These are phyloP conservation scores for Brassicogethes aeneus DNA, from an alignment of 2,888 invertebrate genomes.

Conservation along the genomic window DNA sequence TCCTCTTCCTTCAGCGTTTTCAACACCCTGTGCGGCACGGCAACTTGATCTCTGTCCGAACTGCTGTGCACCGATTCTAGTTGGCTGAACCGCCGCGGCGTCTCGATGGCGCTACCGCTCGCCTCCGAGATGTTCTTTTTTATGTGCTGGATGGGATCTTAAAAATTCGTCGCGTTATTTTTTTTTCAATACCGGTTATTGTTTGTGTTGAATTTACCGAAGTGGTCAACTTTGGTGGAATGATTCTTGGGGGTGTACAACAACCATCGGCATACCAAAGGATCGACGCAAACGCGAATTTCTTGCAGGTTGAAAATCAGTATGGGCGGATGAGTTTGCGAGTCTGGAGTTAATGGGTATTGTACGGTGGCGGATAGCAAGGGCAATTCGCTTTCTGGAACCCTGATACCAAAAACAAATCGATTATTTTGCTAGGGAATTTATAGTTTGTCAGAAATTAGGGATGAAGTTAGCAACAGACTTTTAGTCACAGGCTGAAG, in stretches of 20 bases:
- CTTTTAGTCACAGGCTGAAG: too few species aligned
- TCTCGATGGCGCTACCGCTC: conserved; percentile 29
- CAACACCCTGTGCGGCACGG: conserved; percentile 19
- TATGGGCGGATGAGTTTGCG: conserved; percentile 42
- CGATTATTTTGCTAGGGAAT: too few species aligned
- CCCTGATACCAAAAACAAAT: too few species aligned
- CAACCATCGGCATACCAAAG: conserved; percentile 57
- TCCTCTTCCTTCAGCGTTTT: conserved; percentile 21
- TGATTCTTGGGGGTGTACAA: conserved; percentile 45
- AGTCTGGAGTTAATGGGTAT: conserved; percentile 37
- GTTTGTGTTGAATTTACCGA: conserved; percentile 17
- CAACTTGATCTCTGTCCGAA: conserved; percentile 36
- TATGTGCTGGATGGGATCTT: conserved; percentile 13
- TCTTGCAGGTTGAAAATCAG: conserved; percentile 44
- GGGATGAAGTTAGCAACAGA: too few species aligned
- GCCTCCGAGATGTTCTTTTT: conserved; percentile 27
- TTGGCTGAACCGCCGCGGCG: conserved; percentile 41
- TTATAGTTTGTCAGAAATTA: too few species aligned
- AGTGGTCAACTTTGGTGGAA: conserved; percentile 9
- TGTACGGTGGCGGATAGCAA: conserved; percentile 40
- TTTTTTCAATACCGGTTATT: not conserved
- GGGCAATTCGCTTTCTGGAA: conserved; percentile 29
- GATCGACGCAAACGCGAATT: conserved; percentile 50
- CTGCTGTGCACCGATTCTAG: conserved; percentile 45
- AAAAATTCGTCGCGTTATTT: conserved; percentile 1